Base-by-base conservation (phyloP, 2,888 invertebrate species). In the Drosophila putrida region DNA sequence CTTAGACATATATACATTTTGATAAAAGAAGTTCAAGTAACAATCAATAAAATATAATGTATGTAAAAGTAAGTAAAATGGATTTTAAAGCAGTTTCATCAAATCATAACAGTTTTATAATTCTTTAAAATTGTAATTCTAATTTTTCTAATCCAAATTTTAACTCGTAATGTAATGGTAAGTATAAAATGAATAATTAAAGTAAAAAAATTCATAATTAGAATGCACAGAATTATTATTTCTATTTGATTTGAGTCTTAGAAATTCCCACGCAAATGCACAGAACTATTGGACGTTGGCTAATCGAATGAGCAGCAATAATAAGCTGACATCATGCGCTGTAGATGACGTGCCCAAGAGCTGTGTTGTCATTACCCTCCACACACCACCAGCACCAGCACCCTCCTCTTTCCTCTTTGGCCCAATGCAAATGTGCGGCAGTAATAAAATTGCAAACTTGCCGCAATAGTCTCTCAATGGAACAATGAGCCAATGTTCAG, bases 371-470 rank as follows among this genome's bases (percentile, higher is more conserved):
- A 70, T 39, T 0, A 2, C 31, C 25, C 4, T 28, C 28, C 28
- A 28, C 31, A 10, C 13, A 1, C 27, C 10, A 9, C 41, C 11
- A 0, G 20, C 41, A 15, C 41, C 20, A 3, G 0, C 43, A 1
- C 11, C 5, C 13, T 1, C 9, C 0, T 2, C 4, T 5, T 11
- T 4, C 15, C 27, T 4, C 8, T 47, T 58, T 28, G 70, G 66
- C n/a, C 11, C 68, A 64, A 80, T 79, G 78, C 74, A 79, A 80
- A 80, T 80, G 63, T 57, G 59, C 53, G 77, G 70, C 73, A 65
- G 74, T 55, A 77, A 79, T 78, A 78, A 78, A 78, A 78, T 68
- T 75, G 75, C 77, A 75, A 76, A 78, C 78, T 76, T 78, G 68
- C 63, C 70, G 61, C 78, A 78, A 75, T 75, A 61, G 67, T 54